Evolutionary conservation across 2,797 vertebrate species (phyloP).

Genomic region (Hafferia zeledoni): DNA sequence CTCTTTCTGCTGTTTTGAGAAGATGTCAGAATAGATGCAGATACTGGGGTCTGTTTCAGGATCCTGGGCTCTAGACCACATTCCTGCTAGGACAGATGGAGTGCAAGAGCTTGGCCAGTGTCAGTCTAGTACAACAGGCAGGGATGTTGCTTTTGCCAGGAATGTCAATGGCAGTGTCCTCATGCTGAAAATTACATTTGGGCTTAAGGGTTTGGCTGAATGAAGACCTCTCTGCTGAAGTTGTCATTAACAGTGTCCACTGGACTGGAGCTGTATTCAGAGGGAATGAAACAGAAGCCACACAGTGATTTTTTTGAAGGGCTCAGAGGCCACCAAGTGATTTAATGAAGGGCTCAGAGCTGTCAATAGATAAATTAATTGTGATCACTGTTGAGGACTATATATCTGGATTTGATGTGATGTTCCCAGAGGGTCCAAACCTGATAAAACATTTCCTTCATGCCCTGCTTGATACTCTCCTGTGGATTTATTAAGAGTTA

Average conservation of each 20-base stretch:
- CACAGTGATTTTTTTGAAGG: not conserved
- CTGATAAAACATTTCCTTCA: not conserved
- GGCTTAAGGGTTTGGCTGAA: not conserved
- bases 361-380: not conserved
- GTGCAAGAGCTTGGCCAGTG: not conserved
- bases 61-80: not conserved
- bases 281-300: not conserved
- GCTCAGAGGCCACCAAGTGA: not conserved
- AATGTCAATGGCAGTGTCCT: not conserved
- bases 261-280: not conserved
- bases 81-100: not conserved
- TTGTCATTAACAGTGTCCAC: not conserved
- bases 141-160: not conserved
- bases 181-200: not conserved
- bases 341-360: not conserved
- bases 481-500: not conserved
- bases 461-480: not conserved
- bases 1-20: not conserved
- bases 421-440: not conserved
- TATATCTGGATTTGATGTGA: not conserved
- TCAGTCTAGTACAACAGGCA: not conserved
- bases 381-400: not conserved
- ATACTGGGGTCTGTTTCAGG: not conserved
- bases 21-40: not conserved
- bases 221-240: not conserved